Evolutionary conservation across 2,797 vertebrate genomes (phyloP).

Genomic region (Parauchenoglanis ngamensis): DNA sequence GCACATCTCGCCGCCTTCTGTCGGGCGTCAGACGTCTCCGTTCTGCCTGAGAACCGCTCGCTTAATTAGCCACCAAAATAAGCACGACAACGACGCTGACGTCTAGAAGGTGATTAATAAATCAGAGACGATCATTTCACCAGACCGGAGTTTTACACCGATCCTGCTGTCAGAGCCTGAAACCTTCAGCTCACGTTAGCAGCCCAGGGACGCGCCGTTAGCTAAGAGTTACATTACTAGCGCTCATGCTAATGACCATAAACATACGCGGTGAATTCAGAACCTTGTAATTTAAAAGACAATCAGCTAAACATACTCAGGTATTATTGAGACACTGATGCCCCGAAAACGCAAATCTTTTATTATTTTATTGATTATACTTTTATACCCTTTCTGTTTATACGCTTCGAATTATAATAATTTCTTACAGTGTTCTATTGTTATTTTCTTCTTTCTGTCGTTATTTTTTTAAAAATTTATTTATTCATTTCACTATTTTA

Average conservation of each 20-base stretch:
- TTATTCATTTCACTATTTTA: not conserved
- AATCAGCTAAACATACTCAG: not conserved
- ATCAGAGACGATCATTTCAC: not conserved
- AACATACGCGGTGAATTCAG: not conserved
- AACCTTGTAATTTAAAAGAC: not conserved
- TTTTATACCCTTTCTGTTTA: not conserved
- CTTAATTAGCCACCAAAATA: not conserved
- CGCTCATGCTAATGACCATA: not conserved
- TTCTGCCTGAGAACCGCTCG: not conserved
- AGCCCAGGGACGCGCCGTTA: not conserved
- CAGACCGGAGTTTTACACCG: not conserved
- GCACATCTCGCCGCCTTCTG: not conserved
- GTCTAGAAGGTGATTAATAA: not conserved
- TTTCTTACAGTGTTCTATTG: not conserved
- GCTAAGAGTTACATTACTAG: not conserved
- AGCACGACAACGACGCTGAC: not conserved
- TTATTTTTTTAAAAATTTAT: too few species aligned
- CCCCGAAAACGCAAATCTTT: too few species aligned
- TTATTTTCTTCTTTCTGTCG: not conserved
- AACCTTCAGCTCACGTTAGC: not conserved
- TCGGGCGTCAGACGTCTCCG: not conserved
- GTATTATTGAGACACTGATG: not conserved
- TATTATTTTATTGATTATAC: not conserved
- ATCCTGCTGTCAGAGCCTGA: not conserved
- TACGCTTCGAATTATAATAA: not conserved